Conservation (phyloP, 2,888 invertebrate genomes). For the Drosophila meridionalis region DNA sequence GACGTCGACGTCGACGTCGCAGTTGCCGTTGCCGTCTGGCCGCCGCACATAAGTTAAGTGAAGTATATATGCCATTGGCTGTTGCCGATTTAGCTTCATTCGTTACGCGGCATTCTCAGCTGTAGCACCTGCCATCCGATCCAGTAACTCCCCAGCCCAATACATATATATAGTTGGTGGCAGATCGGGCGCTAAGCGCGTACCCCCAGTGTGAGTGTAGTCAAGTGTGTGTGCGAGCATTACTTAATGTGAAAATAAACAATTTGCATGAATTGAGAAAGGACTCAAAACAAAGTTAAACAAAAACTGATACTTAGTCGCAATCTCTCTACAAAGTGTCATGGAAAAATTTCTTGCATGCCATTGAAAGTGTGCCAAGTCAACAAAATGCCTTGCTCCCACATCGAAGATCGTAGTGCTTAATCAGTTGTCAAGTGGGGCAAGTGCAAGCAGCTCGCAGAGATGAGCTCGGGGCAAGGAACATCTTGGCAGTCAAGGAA, state of each 20-base stretch:
- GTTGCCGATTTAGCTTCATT: constrained; percentile 77
- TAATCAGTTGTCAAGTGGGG: constrained; percentile 12
- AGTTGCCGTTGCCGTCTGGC: constrained; percentile 37
- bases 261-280: constrained; percentile 8
- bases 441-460: constrained; percentile 6
- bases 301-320: neutral
- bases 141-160: constrained; percentile 18
- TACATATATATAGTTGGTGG: constrained; percentile 17
- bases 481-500: neutral
- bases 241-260: neutral
- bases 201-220: constrained; percentile 45
- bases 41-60: constrained; percentile 44
- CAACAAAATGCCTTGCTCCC: constrained; percentile 14
- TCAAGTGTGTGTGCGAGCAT: neutral
- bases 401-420: constrained; percentile 28
- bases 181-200: constrained; percentile 36
- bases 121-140: constrained; percentile 46
- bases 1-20: neutral
- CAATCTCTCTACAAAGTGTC: neutral
- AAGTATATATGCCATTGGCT: constrained; percentile 78
- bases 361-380: constrained; percentile 31
- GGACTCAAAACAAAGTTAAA: constrained; percentile 22
- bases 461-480: neutral
- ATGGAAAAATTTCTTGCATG: constrained; percentile 53
- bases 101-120: constrained; percentile 78